A percentile compares a stretch with the other conserved stretches of the same genome.
phyloP scores from a whole-genome alignment of 2,888 invertebrate species.

The Mechanitis mazaeus region DNA sequence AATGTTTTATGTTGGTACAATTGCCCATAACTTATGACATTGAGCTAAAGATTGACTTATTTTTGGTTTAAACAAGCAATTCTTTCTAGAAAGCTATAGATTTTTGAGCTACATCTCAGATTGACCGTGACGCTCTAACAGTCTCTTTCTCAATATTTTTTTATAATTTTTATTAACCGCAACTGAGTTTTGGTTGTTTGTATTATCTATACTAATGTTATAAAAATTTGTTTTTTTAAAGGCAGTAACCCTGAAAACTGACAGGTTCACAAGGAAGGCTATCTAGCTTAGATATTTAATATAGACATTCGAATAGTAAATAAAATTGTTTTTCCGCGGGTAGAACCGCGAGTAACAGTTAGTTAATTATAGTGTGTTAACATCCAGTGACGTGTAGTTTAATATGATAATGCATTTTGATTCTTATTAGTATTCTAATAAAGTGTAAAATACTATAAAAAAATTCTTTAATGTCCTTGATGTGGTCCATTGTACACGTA shows the following conservation, averaged over 20 bases:
- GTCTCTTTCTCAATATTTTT: background rate
- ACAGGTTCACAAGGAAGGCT: too few relatives aligned
- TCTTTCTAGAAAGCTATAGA: conserved; percentile 46
- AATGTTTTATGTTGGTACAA: conserved; percentile 51
- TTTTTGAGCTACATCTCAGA: conserved; percentile 49
- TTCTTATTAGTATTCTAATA: background rate
- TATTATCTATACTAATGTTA: too few relatives aligned
- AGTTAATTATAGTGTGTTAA: too few relatives aligned
- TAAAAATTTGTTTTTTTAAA: too few relatives aligned
- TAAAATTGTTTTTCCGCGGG: too few relatives aligned
- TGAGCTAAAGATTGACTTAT: background rate
- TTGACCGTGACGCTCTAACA: conserved; percentile 50
- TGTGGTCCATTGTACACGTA: conserved; percentile 14
- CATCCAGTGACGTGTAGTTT: background rate
- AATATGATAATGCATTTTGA: background rate
- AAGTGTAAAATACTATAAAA: background rate
- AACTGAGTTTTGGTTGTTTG: too few relatives aligned
- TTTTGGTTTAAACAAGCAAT: background rate
- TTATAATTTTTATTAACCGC: too few relatives aligned
- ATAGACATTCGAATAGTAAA: too few relatives aligned
- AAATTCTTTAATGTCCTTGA: conserved; percentile 15
- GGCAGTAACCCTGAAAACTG: too few relatives aligned
- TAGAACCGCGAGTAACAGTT: too few relatives aligned
- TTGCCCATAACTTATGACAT: conserved; percentile 35
- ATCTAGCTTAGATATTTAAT: too few relatives aligned